phyloP scores from a whole-genome alignment of 2,888 invertebrate genomes.

The Pseudeuparius sepicola region DNA sequence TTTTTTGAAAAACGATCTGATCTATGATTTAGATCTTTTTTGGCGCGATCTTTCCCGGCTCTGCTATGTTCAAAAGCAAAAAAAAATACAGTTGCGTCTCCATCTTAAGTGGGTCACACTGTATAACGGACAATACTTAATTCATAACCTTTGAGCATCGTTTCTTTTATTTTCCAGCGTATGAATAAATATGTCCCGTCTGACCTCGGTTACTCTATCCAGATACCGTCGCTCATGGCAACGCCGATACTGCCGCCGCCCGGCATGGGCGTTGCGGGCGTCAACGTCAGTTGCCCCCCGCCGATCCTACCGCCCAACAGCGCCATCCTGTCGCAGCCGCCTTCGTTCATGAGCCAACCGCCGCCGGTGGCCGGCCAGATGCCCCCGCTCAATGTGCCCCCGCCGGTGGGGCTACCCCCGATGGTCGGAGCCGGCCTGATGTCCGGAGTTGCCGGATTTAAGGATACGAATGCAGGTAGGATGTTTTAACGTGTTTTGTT shows the following conservation, averaged over 20 bases:
- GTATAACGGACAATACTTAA: no score
- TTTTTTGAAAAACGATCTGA: no score
- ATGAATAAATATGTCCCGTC: no score
- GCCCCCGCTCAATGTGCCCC: conserved; percentile 41
- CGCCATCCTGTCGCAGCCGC: conserved; percentile 27
- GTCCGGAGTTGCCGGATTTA: conserved; percentile 21
- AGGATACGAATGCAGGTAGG: conserved; percentile 37
- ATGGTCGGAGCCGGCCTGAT: conserved; percentile 13
- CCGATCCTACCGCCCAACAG: conserved; percentile 17
- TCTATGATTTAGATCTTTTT: no score
- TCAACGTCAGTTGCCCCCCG: conserved; percentile 26
- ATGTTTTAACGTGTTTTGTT: no score
- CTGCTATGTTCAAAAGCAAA: no score
- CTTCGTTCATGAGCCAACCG: conserved; percentile 33
- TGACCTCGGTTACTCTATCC: no score
- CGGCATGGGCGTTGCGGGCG: conserved; percentile 26
- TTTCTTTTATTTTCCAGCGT: no score
- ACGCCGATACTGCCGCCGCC: conserved; percentile 38
- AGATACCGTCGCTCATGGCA: conserved; percentile 37
- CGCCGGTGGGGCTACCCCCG: conserved; percentile 35
- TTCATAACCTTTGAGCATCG: no score
- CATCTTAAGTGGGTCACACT: no score
- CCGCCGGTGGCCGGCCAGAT: conserved; percentile 33
- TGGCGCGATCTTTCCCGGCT: no score
- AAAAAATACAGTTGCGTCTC: no score